Evolutionary conservation across 2,888 invertebrate species (phyloP).

Genomic region (Lasioglossum pauxillum): DNA sequence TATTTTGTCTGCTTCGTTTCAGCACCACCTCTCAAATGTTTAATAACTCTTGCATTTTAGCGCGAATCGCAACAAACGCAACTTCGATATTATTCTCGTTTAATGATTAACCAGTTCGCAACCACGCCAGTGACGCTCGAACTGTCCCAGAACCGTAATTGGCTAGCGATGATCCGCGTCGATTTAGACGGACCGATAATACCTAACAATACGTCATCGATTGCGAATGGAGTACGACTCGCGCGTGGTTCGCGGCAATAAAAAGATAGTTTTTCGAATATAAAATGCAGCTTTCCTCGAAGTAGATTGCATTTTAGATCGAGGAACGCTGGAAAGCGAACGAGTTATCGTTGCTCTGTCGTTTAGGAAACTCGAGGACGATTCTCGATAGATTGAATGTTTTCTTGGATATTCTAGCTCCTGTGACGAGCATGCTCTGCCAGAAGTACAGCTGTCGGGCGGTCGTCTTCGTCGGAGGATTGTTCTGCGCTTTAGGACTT

Average conservation of each 20-base stretch:
- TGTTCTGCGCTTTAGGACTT: conserved; percentile 90
- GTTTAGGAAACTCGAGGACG: not conserved
- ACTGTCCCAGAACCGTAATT: not conserved
- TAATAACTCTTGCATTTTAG: not conserved
- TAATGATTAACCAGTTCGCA: not conserved
- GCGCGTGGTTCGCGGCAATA: not conserved
- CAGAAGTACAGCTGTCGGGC: conserved; percentile 88
- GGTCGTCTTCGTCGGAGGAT: conserved; percentile 90
- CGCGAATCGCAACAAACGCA: not conserved
- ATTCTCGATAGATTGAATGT: not conserved
- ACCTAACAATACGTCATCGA: not conserved
- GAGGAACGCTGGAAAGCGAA: not conserved
- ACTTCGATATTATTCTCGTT: not conserved
- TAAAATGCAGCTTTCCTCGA: not conserved
- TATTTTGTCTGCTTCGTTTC: not conserved
- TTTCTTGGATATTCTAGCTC: conserved; percentile 85
- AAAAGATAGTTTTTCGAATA: not conserved
- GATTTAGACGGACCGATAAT: not conserved
- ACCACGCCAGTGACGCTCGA: not conserved
- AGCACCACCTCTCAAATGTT: not conserved
- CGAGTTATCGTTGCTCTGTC: not conserved
- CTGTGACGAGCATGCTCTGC: conserved; percentile 90
- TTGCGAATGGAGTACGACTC: not conserved
- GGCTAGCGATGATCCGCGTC: not conserved
- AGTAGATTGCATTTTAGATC: not conserved